Base-by-base conservation (phyloP, 2,888 invertebrate species). In the Phortica okadai region DNA sequence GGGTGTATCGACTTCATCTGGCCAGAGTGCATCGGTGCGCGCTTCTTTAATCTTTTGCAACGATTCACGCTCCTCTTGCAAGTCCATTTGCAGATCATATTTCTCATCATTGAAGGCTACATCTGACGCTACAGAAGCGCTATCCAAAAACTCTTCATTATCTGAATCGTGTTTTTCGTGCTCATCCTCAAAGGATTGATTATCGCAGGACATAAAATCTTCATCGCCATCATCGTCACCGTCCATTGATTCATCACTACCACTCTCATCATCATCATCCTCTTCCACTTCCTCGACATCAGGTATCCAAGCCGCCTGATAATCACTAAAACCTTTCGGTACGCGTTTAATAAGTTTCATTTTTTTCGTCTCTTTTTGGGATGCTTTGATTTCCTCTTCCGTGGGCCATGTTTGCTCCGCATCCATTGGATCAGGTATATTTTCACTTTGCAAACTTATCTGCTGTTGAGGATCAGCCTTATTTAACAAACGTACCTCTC, bases 321-420 rank as follows among this genome's bases (percentile, higher is more conserved):
- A 99, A 75, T 97, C 97, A 3, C 99, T 99, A 92, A 97, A 98
- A 44, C 99, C 99, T 92, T 97, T 97, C 0, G 98, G 98, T 10
- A 98, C 95, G 82, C 93, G 93, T 87, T 96, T 96, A 21, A 98
- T 95, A 6, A 95, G 92, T 90, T 95, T 95, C 73, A 92, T 93
- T 84, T 94, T 94, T 82, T 94, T 94, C 0, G 90, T 90, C 76
- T 91, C 91, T 70, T 86, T 83, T 76, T 91, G 95, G 14, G 96
- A 95, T 83, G 95, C 93, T 80, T 94, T 93, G 79, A 98, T 93
- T 92, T 98, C 98, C 88, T 98, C 97, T 81, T 96, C 95, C 16
- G 98, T 98, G 0, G 99, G 98, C 97, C 98, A 98, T 0, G 98
- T 98, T 92, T 99, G 99, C 90, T 99, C 99, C 1, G 96, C 97